These are phyloP conservation scores for Galeopsomyia nigrocyanea DNA, from an alignment of 2,888 invertebrate genomes.

Conservation along the genomic window DNA sequence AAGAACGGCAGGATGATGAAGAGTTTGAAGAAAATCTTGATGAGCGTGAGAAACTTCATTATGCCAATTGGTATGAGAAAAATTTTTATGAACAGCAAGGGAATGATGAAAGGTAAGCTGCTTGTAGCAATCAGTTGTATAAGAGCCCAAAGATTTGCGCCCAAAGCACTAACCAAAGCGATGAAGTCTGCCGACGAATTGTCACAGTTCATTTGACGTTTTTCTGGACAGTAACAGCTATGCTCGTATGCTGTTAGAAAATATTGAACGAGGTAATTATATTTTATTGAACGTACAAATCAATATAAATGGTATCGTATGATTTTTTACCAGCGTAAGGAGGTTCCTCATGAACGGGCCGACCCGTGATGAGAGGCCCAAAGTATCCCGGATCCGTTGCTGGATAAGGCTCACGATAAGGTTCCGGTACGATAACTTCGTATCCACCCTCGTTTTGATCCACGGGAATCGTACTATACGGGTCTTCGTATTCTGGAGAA, in stretches of 20 bases:
- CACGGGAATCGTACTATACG: constrained; percentile 33
- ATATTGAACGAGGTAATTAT: too few relatives aligned
- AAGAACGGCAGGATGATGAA: constrained; percentile 54
- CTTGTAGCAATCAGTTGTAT: constrained; percentile 48
- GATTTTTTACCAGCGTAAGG: constrained; percentile 6
- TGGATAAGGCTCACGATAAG: constrained; percentile 14
- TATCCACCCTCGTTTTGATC: constrained; percentile 2
- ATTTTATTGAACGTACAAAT: too few relatives aligned
- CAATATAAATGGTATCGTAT: too few relatives aligned
- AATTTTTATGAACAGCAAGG: constrained; percentile 50
- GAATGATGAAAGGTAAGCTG: constrained; percentile 50
- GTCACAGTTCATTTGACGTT: constrained; percentile 33
- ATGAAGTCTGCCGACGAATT: constrained; percentile 39
- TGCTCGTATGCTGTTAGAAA: not conserved
- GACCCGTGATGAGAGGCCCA: constrained; percentile 1
- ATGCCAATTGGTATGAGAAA: constrained; percentile 50
- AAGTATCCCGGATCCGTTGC: constrained; percentile 11
- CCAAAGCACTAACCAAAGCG: constrained; percentile 41
- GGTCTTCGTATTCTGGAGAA: constrained; percentile 30
- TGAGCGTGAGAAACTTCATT: constrained; percentile 52
- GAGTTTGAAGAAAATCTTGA: constrained; percentile 53
- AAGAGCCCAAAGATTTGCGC: constrained; percentile 50
- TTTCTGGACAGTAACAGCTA: constrained; percentile 29
- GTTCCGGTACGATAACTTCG: not conserved
- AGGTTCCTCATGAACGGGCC: not conserved